Percentiles rank a stretch among this genome's conserved stretches.
Conservation (phyloP, 2,888 invertebrate species). For the Cerastis rubricosa region DNA sequence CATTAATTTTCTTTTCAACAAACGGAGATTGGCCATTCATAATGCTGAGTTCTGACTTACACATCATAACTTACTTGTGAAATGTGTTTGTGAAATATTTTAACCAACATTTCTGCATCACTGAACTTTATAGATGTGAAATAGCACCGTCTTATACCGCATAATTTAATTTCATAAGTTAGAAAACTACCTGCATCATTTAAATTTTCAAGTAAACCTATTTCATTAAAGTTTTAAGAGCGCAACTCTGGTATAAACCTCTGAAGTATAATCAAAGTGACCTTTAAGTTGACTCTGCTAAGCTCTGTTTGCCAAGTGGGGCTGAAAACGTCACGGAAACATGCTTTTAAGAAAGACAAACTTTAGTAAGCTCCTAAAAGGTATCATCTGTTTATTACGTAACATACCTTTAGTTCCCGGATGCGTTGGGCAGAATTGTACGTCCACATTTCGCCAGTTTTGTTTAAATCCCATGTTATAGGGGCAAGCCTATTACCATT, state of each 20-base stretch:
- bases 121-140: slow-evolving; percentile 36
- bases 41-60: slow-evolving; percentile 47
- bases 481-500: neutral
- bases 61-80: slow-evolving; percentile 50
- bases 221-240: slow-evolving; percentile 77
- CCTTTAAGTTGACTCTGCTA: slow-evolving; percentile 71
- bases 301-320: slow-evolving; percentile 65
- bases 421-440: neutral
- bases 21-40: slow-evolving; percentile 64
- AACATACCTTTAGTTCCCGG: neutral
- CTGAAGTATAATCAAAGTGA: slow-evolving; percentile 73
- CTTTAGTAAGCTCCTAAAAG: slow-evolving; percentile 70
- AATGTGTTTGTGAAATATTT: slow-evolving; percentile 34
- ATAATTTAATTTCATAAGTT: slow-evolving; percentile 70
- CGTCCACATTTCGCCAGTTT: neutral
- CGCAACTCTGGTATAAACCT: slow-evolving; percentile 70
- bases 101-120: slow-evolving; percentile 12
- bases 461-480: neutral
- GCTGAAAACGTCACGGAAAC: slow-evolving; percentile 70
- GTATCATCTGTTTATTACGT: slow-evolving; percentile 42
- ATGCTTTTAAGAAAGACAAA: slow-evolving; percentile 70
- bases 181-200: slow-evolving; percentile 59
- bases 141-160: slow-evolving; percentile 53
- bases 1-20: slow-evolving; percentile 81
- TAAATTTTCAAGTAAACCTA: slow-evolving; percentile 76